Conservation (phyloP, 2,888 invertebrate genomes). For the Leucoptera coffeella region DNA sequence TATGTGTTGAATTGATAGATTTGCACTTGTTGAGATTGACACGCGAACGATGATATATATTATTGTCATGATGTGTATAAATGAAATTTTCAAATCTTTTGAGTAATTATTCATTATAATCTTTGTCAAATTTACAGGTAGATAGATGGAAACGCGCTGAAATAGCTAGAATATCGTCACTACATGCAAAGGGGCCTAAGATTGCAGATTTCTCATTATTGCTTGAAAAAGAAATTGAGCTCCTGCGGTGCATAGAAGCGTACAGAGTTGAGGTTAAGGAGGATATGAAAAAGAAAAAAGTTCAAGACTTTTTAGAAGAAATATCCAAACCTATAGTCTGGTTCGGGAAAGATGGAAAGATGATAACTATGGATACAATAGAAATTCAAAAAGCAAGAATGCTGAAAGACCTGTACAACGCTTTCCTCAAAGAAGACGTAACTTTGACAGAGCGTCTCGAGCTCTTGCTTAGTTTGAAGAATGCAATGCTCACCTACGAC, state of each 20-base stretch:
- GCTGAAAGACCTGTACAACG: slow-evolving; percentile 65
- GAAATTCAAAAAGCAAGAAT: slow-evolving; percentile 75
- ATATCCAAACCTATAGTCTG: slow-evolving; percentile 70
- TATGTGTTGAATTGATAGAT: too few relatives aligned
- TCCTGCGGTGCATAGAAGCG: slow-evolving; percentile 62
- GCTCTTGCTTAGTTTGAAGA: slow-evolving; percentile 63
- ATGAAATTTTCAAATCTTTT: too few relatives aligned
- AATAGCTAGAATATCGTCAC: slow-evolving; percentile 54
- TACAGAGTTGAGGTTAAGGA: slow-evolving; percentile 57
- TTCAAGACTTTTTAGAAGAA: slow-evolving; percentile 58
- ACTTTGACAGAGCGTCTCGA: slow-evolving; percentile 62
- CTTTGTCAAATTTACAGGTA: slow-evolving; percentile 24
- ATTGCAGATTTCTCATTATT: slow-evolving; percentile 64
- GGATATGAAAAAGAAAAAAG: slow-evolving; percentile 53
- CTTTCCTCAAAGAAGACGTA: slow-evolving; percentile 53
- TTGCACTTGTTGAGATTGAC: too few relatives aligned
- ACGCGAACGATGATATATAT: too few relatives aligned
- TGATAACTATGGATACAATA: slow-evolving; percentile 74
- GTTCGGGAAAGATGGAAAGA: slow-evolving; percentile 63
- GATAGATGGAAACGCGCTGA: slow-evolving; percentile 64
- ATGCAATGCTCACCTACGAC: slow-evolving; percentile 55
- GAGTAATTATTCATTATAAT: too few relatives aligned
- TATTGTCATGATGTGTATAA: too few relatives aligned
- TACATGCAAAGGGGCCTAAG: slow-evolving; percentile 62
- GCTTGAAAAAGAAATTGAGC: slow-evolving; percentile 67